Evolutionary conservation across 2,888 invertebrate species (phyloP).

Genomic region (Anagyrus pseudococci): DNA sequence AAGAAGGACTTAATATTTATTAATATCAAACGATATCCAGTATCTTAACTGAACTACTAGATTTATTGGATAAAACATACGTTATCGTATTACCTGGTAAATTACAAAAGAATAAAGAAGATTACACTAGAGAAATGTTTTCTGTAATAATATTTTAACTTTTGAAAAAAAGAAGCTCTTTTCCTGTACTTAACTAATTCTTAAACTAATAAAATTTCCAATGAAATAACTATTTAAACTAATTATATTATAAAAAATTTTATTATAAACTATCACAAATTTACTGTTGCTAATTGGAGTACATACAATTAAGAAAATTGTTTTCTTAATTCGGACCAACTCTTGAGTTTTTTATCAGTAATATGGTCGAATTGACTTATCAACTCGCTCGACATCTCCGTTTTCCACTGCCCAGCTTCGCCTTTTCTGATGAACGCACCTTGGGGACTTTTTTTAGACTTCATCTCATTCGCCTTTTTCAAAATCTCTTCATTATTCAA

Average conservation of each 20-base stretch:
- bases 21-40: too few relatives aligned
- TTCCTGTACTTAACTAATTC: not conserved
- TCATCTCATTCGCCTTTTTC: constrained; percentile 55
- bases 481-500: constrained; percentile 63
- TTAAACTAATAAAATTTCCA: not conserved
- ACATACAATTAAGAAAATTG: constrained; percentile 19
- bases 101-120: not conserved
- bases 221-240: not conserved
- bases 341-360: too few relatives aligned
- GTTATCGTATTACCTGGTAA: not conserved
- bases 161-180: too few relatives aligned
- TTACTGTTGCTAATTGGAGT: not conserved
- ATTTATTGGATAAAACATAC: too few relatives aligned
- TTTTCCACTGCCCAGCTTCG: not conserved
- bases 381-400: not conserved
- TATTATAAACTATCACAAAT: not conserved
- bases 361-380: not conserved
- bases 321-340: too few relatives aligned
- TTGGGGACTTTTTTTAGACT: constrained; percentile 47
- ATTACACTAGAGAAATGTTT: too few relatives aligned
- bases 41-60: too few relatives aligned
- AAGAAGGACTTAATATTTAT: too few relatives aligned
- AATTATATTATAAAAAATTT: not conserved
- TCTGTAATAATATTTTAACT: too few relatives aligned
- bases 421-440: constrained; percentile 61